Evolutionary conservation across 2,888 invertebrate species (phyloP).

Genomic region (Drosophila glabriapex): DNA sequence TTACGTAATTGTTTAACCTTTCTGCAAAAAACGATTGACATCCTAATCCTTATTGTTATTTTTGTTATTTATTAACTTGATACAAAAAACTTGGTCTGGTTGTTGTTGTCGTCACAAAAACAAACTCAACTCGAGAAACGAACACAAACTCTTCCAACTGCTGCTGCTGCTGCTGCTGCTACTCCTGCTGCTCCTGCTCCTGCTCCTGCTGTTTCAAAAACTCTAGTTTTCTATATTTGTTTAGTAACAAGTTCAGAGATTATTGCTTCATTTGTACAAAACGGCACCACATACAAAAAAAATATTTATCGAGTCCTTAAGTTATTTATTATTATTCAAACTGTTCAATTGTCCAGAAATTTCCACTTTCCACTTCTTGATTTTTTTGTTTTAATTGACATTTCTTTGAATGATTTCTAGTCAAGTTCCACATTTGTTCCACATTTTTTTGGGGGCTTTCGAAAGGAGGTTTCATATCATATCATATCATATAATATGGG

Average conservation of each 20-base stretch:
- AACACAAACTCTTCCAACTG: constrained; percentile 6
- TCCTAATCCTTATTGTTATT: constrained; percentile 1
- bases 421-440: constrained; percentile 18
- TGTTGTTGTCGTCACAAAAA: constrained; percentile 12
- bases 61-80: constrained; percentile 4
- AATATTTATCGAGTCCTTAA: constrained; percentile 36
- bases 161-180: not conserved
- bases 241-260: constrained; percentile 55
- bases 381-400: constrained; percentile 57
- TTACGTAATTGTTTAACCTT: constrained; percentile 24
- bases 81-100: constrained; percentile 58
- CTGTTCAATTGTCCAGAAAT: constrained; percentile 16
- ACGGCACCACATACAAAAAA: constrained; percentile 42
- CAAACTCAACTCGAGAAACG: constrained; percentile 15
- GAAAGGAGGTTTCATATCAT: not conserved
- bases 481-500: constrained; percentile 2
- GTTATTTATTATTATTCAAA: constrained; percentile 19
- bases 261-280: constrained; percentile 63
- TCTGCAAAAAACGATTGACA: constrained; percentile 27
- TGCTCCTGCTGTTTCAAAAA: constrained; percentile 6
- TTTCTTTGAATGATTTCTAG: constrained; percentile 28
- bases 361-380: constrained; percentile 3
- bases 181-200: not conserved
- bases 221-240: constrained; percentile 27
- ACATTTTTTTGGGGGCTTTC: constrained; percentile 3